Base-by-base conservation (phyloP, 2,797 vertebrate species). In the Lerista edwardsae region DNA sequence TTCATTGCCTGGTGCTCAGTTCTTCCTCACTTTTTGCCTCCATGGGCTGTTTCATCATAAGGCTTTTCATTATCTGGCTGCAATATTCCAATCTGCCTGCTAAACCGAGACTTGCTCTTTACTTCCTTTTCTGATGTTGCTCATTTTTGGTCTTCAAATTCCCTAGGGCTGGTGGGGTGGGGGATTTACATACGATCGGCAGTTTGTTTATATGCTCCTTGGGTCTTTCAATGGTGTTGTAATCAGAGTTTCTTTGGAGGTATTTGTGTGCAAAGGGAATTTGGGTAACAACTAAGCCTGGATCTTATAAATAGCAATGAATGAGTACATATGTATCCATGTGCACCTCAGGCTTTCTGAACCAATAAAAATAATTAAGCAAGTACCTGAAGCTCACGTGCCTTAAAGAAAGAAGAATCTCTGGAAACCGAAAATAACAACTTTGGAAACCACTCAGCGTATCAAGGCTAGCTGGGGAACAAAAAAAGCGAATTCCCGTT, bases 311-410 rank as follows among this genome's bases (percentile, higher is more conserved):
- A 91, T 92, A 90, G 83, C 91, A 76, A 90, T 85, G 84, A 93
- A 90, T 85, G 69, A 84, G 80, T 88, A 90, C 75, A 89, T 83
- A 86, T 90, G 84, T 84, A 91, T 57, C 39, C 44, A 6, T 86
- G 84, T 84, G 90, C 62, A 91, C 86, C 2, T 17, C 88, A 88
- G 87, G 82, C 79, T 93, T 90, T 89, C 84, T 92, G 88, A 93
- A 89, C 84, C 67, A 90, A 68, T 76, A 73, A 87, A 89, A 89
- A 94, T 92, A 94, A 93, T 93, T 94, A 95, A 81, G 47, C 36
- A 76, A 86, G 36, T 51, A 89, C 90, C 89, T 80, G 74, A 86
- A 85, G 86, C 89, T 90, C 76, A 31, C 74, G 86, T 89, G 59
- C 69, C 74, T 80, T 87, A 71, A 55, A 91, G 85, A 89, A 85